These are phyloP conservation scores for Tubulanus polymorphus DNA, from an alignment of 2,888 invertebrate genomes.

Conservation along the genomic window DNA sequence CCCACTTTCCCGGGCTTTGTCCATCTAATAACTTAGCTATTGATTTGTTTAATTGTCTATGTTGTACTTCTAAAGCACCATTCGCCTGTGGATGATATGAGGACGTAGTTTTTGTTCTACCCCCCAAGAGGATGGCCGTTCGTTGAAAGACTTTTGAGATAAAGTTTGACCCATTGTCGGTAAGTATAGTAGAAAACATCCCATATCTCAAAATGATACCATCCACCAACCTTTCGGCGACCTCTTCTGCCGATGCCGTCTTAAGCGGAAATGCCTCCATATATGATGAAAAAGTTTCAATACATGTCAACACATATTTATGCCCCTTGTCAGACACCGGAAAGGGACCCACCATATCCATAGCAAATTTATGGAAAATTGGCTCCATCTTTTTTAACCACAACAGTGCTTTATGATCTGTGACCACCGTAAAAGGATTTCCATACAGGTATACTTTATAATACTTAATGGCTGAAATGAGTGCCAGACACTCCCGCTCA, in stretches of 20 bases:
- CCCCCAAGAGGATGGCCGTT: background rate
- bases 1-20: background rate
- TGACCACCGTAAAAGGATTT: slow-evolving; percentile 16
- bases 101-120: background rate
- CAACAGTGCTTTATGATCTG: slow-evolving; percentile 22
- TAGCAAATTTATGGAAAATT: too few species aligned
- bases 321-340: background rate
- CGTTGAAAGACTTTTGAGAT: background rate
- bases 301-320: background rate
- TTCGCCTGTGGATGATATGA: background rate
- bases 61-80: background rate
- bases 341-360: background rate
- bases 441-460: slow-evolving; percentile 19
- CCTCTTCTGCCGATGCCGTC: too few species aligned
- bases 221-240: too few species aligned
- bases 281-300: too few species aligned
- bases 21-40: background rate
- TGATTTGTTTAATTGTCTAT: background rate
- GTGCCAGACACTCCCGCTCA: slow-evolving; percentile 23
- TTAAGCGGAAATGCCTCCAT: too few species aligned
- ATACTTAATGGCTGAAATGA: slow-evolving; percentile 19
- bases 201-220: too few species aligned
- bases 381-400: slow-evolving; percentile 7
- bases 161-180: background rate
- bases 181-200: background rate